Conservation (phyloP, 2,113 vertebrate species). For the Nesospiza acunhae region DNA sequence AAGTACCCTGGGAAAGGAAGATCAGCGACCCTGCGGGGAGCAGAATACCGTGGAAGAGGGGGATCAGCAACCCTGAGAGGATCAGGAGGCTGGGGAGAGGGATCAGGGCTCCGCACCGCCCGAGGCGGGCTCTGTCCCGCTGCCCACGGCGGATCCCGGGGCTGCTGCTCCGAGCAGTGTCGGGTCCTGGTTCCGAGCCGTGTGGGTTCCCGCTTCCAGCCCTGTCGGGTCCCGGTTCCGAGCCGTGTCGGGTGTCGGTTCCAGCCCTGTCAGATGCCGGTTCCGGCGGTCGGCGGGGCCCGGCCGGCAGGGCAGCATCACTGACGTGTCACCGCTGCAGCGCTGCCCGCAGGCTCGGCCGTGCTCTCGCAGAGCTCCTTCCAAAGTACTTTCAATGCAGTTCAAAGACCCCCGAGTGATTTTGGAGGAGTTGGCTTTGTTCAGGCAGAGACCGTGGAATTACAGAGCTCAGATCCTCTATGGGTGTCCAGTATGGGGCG, state of each 20-base stretch:
- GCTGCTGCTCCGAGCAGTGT: background rate
- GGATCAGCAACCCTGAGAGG: background rate
- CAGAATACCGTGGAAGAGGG: too few relatives aligned
- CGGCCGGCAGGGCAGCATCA: background rate
- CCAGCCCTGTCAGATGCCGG: too few relatives aligned
- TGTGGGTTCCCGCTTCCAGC: background rate
- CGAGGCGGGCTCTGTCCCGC: background rate
- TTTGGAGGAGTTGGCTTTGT: background rate
- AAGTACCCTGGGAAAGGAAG: too few relatives aligned
- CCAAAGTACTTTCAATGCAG: rapidly evolving
- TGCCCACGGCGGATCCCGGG: background rate
- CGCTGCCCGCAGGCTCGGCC: background rate
- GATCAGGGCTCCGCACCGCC: background rate
- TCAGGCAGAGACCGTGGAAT: background rate
- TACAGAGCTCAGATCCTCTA: rapidly evolving
- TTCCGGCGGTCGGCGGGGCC: too few relatives aligned
- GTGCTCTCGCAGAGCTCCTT: rapidly evolving
- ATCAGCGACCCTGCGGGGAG: too few relatives aligned
- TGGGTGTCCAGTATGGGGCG: rapidly evolving
- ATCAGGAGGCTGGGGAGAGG: background rate
- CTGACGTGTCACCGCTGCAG: background rate
- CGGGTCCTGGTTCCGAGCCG: background rate
- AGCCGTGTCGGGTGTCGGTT: background rate
- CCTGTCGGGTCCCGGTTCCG: rapidly evolving
- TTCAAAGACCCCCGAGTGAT: rapidly evolving